Base-by-base conservation (phyloP, 2,888 invertebrate species). In the Didymodactylos carnosus region DNA sequence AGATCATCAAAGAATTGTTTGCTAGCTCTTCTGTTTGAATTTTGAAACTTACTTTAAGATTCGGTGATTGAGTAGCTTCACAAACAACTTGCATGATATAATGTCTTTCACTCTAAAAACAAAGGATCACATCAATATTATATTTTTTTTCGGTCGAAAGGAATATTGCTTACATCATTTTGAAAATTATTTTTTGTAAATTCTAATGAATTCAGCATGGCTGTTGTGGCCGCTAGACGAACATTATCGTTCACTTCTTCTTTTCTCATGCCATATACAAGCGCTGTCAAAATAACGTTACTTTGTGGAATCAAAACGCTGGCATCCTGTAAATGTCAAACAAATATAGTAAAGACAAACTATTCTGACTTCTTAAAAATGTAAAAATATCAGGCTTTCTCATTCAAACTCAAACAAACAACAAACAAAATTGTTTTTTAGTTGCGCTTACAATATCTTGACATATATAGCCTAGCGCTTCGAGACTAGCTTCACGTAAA, bases 71-170 rank as follows among this genome's bases (percentile, higher is more conserved):
- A 2, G 98, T 98, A 4, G 97, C 93, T 85, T 97, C 94, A 86
- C 98, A 99, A 13, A 98, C 95, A 72, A 94, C 94, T 86, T 98
- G 94, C 98, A 98, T 99, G 74, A 99, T 97, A 82, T 93, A 94
- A 84, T 99, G 94, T 77, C 98, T 87, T 84, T 99, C 98, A 75
- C 90, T 62, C 62, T 62, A 62, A 14, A 2, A 8, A 27, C 5
- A 27, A 62, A 62, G n/a, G n/a, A n/a, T n/a, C n/a, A n/a, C n/a
- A 35, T n/a, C 1, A 14, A 35, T 2, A 8, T n/a, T 1, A 27
- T 4, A 10, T 62, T 14, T 0, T 16, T 23, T 29, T 3, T 29
- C 0, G 4, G 8, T 10, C 5, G 29, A 8, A 19, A 10, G 13
- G 14, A 19, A 8, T 27, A 27, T 13, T 53, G 4, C 53, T 35